Evolutionary conservation across 1,140 invertebrate genomes (phyloP).

Genomic region (Drosophila pruinosa): DNA sequence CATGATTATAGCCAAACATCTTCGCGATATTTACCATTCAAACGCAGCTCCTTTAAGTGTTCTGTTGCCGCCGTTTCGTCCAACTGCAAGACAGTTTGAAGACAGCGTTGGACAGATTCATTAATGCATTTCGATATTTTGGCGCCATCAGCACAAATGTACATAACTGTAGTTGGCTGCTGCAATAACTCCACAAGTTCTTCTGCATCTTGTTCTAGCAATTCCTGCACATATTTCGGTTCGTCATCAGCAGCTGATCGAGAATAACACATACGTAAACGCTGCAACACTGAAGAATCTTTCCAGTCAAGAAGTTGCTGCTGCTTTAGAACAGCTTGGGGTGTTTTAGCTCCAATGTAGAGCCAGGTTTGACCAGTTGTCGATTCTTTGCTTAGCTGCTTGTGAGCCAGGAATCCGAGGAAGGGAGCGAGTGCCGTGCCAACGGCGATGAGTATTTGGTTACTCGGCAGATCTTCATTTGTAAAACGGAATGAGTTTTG

Average conservation of each 20-base stretch:
- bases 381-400: conserved; percentile 62
- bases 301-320: conserved; percentile 77
- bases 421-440: conserved; percentile 94
- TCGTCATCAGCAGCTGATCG: conserved; percentile 80
- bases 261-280: conserved; percentile 87
- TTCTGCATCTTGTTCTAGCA: conserved; percentile 84
- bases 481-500: conserved; percentile 85
- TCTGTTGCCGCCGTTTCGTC: conserved; percentile 78
- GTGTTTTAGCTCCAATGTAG: conserved; percentile 90
- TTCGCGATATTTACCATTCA: conserved; percentile 83
- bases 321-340: conserved; percentile 83
- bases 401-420: conserved; percentile 86
- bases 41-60: conserved; percentile 82
- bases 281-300: conserved; percentile 83
- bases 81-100: conserved; percentile 83
- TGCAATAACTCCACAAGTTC: conserved; percentile 85
- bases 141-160: conserved; percentile 90
- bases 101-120: conserved; percentile 84
- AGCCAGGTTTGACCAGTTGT: conserved; percentile 84
- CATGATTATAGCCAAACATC: conserved; percentile 84
- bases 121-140: conserved; percentile 89
- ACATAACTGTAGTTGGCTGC: conserved; percentile 85
- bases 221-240: conserved; percentile 86
- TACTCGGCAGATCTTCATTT: conserved; percentile 83
- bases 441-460: conserved; percentile 90